Conservation (phyloP, 2,113 vertebrate genomes). For the Zapus hudsonius region DNA sequence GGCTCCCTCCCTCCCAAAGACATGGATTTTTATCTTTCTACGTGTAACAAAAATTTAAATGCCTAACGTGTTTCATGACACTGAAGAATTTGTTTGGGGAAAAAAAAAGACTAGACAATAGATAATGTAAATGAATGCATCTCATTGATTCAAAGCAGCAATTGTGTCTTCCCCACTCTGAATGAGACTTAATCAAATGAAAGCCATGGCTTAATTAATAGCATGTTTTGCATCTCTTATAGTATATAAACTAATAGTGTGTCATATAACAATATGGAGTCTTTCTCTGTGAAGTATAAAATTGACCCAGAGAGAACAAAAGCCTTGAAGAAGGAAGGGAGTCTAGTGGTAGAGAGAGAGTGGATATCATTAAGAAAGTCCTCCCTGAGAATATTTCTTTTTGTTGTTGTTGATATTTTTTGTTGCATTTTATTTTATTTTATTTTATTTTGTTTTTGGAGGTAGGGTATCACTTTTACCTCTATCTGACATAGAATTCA, state of each 20-base stretch:
- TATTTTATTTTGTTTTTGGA: too few relatives aligned
- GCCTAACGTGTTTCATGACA: background rate
- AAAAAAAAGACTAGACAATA: background rate
- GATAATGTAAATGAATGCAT: background rate
- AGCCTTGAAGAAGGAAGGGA: background rate
- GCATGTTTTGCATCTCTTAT: background rate
- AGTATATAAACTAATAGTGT: background rate
- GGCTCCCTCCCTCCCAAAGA: background rate
- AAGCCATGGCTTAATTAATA: background rate
- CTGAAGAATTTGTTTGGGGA: background rate
- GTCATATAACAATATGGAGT: background rate
- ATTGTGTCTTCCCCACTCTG: background rate
- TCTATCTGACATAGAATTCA: too few relatives aligned
- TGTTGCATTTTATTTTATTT: too few relatives aligned
- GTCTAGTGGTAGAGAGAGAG: background rate
- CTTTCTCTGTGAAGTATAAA: background rate
- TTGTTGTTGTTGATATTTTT: too few relatives aligned
- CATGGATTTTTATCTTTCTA: background rate
- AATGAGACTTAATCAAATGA: background rate
- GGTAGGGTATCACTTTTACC: too few relatives aligned
- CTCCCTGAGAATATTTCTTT: background rate
- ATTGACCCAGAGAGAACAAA: background rate
- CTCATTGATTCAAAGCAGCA: background rate
- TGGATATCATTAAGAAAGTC: background rate
- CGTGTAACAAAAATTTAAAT: background rate